Evolutionary conservation across 2,113 vertebrate genomes (phyloP).

Genomic region (Excalfactoria chinensis): DNA sequence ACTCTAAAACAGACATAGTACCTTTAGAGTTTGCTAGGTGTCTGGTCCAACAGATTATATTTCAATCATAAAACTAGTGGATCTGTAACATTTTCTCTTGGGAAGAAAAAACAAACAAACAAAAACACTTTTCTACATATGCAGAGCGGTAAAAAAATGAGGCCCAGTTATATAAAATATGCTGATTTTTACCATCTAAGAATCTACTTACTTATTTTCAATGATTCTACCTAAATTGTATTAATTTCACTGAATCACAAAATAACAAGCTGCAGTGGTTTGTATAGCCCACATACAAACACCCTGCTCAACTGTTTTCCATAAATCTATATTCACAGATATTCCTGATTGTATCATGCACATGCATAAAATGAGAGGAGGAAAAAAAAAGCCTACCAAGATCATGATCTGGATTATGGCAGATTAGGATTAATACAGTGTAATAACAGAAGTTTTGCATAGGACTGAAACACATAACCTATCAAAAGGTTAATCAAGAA

Average conservation of each 20-base stretch:
- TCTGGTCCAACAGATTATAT: background rate
- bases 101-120: background rate
- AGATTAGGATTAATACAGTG: background rate
- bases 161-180: background rate
- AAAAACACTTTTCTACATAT: fast-evolving
- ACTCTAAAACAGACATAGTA: background rate
- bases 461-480: background rate
- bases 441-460: background rate
- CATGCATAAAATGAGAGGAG: background rate
- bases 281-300: background rate
- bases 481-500: background rate
- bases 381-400: background rate
- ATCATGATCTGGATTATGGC: background rate
- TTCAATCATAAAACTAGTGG: background rate
- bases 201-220: background rate
- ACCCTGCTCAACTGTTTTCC: background rate
- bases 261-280: background rate
- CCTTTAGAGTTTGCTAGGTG: background rate
- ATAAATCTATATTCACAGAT: background rate
- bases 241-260: background rate
- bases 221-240: background rate
- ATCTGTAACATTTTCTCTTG: background rate
- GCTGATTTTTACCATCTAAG: background rate
- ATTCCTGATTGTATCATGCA: background rate
- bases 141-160: background rate